Evolutionary conservation across 2,888 invertebrate genomes (phyloP).

Genomic region (Plagiodera versicolora): DNA sequence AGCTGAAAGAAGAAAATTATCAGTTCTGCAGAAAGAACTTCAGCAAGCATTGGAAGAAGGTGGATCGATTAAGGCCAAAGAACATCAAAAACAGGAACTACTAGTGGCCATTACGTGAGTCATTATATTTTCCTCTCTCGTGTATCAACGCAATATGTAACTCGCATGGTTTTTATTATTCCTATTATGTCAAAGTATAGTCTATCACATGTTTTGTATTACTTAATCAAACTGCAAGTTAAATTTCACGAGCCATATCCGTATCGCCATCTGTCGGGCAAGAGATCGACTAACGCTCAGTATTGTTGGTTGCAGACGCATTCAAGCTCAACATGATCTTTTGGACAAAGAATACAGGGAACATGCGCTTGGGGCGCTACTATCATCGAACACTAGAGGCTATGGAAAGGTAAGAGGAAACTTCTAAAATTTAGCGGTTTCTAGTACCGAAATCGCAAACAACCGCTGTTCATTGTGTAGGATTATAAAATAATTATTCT

Average conservation of each 20-base stretch:
- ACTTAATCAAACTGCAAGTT: too few species aligned
- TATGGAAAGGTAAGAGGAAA: constrained; percentile 62
- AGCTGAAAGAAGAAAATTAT: constrained; percentile 67
- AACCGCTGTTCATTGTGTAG: too few species aligned
- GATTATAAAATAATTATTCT: too few species aligned
- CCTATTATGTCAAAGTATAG: too few species aligned
- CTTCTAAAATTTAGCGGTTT: neutral
- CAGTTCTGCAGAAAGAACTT: constrained; percentile 67
- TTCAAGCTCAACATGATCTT: constrained; percentile 70
- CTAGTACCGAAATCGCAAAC: too few species aligned
- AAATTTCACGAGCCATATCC: too few species aligned
- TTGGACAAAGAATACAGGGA: constrained; percentile 69
- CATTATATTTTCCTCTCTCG: too few species aligned
- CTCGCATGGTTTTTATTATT: too few species aligned
- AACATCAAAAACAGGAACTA: constrained; percentile 67
- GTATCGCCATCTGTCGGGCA: constrained; percentile 34
- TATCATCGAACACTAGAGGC: constrained; percentile 63
- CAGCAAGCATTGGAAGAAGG: constrained; percentile 64
- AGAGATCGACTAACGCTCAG: constrained; percentile 18
- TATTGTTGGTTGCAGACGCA: constrained; percentile 60
- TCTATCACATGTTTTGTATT: too few species aligned
- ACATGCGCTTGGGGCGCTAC: constrained; percentile 66
- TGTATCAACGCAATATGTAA: too few species aligned
- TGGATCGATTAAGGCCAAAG: constrained; percentile 66
- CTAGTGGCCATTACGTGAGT: constrained; percentile 68